A percentile compares a stretch with the other conserved stretches of the same genome.
phyloP scores from a whole-genome alignment of 2,113 vertebrate genomes.

The Pelvicachromis taeniatus region DNA sequence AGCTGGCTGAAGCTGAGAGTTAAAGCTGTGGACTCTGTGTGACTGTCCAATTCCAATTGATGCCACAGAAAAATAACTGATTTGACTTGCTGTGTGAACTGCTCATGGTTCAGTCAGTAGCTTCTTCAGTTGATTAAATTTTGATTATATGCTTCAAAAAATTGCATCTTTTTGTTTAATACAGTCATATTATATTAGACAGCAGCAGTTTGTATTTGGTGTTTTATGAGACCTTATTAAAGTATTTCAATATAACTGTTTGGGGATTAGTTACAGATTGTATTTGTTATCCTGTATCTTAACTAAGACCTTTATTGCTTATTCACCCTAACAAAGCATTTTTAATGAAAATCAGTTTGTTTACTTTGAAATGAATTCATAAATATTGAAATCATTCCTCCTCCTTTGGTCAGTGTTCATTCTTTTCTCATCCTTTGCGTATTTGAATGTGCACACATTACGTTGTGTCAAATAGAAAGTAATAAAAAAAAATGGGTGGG shows the following conservation, averaged over 20 bases:
- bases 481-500: background rate
- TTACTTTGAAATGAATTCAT: background rate
- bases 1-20: constrained; percentile 32
- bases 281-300: background rate
- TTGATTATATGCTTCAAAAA: background rate
- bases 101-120: background rate
- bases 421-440: background rate
- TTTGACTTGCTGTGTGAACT: background rate
- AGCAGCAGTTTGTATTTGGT: background rate
- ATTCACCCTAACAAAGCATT: background rate
- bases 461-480: background rate
- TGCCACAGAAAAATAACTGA: background rate
- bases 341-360: background rate
- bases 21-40: background rate
- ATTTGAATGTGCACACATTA: background rate
- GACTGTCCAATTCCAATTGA: background rate
- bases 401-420: background rate
- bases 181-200: background rate
- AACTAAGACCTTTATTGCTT: background rate
- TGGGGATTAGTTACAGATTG: background rate
- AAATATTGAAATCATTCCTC: background rate
- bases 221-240: constrained; percentile 15
- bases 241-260: background rate
- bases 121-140: background rate
- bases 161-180: background rate